Base-by-base conservation (phyloP, 2,888 invertebrate species). In the Phyto melanocephala region DNA sequence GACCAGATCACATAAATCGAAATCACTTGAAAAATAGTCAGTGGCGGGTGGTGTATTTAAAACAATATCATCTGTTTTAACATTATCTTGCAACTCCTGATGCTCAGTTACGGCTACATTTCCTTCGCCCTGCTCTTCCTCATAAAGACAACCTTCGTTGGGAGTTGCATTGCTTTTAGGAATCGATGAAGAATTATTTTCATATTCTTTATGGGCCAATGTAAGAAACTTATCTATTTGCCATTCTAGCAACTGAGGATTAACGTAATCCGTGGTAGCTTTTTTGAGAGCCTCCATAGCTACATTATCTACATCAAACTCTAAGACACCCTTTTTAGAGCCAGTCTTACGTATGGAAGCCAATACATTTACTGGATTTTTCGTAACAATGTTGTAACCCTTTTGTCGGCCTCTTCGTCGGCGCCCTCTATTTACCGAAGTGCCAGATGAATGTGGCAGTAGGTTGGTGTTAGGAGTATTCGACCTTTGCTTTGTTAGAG, bases 171-270 rank as follows among this genome's bases (percentile, higher is more conserved):
- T 28, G 28, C 28, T 28, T 28, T 28, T 28, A 6, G 3, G 4
- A 5, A 6, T 6, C 28, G 28, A 3, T 28, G 6, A 79, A 20
- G 78, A 80, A 0, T 86, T 86, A 11, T 79, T 84, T 83, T 65
- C 76, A 24, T 83, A 88, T 11, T 87, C 87, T 0, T 80, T 84
- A 6, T 87, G 87, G 7, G 85, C 81, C 10, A 87, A 71, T 10
- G 87, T 72, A 33, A 92, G 87, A 82, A 91, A 89, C 1, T 88
- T 87, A 81, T 92, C 92, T 45, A 91, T 88, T 79, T 90, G 87
- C 84, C 89, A 88, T 47, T 88, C 87, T 11, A 88, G 83, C 11
- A 88, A 85, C 37, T 86, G 88, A 77, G 85, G 88, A 85, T 87
- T 90, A 24, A 79, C 84, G 62, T 87, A 79, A 80, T 88, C 85